Evolutionary conservation across 2,888 invertebrate species (phyloP).

Genomic region (Sarcophaga caerulescens): DNA sequence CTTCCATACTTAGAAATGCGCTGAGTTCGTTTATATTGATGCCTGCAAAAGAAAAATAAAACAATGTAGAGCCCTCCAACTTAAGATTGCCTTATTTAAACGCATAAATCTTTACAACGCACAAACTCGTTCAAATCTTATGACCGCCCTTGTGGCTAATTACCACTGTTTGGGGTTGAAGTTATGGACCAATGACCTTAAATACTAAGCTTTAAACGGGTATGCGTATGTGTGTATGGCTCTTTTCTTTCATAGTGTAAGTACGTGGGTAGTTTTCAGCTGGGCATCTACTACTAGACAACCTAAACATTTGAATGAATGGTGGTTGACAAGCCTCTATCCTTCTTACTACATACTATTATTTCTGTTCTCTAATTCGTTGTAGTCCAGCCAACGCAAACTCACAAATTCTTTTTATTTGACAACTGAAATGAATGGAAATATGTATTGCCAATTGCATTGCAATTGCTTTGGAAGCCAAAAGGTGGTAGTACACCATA

Average conservation of each 20-base stretch:
- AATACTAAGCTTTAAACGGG: constrained; percentile 17
- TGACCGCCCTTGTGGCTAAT: too few relatives aligned
- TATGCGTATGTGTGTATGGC: not conserved
- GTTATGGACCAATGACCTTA: constrained; percentile 64
- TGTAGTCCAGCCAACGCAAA: constrained; percentile 66
- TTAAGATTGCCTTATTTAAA: too few relatives aligned
- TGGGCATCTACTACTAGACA: constrained; percentile 41
- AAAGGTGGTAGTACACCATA: not conserved
- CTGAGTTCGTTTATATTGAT: too few relatives aligned
- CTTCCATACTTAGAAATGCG: too few relatives aligned
- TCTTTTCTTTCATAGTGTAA: constrained; percentile 45
- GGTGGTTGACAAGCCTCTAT: constrained; percentile 9
- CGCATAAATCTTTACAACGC: too few relatives aligned
- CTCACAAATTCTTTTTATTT: constrained; percentile 65
- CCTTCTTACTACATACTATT: not conserved
- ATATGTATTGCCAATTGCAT: constrained; percentile 15
- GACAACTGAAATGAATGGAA: constrained; percentile 69
- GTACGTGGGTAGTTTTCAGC: constrained; percentile 68
- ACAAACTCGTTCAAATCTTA: constrained; percentile 23
- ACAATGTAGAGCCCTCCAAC: too few relatives aligned
- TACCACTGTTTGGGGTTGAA: constrained; percentile 52
- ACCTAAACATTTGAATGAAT: constrained; percentile 2
- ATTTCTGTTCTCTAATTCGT: constrained; percentile 1
- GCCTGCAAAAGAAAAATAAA: too few relatives aligned
- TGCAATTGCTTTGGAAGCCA: not conserved